phyloP scores from a whole-genome alignment of 1,140 invertebrate species.

The Sycophila sp. region DNA sequence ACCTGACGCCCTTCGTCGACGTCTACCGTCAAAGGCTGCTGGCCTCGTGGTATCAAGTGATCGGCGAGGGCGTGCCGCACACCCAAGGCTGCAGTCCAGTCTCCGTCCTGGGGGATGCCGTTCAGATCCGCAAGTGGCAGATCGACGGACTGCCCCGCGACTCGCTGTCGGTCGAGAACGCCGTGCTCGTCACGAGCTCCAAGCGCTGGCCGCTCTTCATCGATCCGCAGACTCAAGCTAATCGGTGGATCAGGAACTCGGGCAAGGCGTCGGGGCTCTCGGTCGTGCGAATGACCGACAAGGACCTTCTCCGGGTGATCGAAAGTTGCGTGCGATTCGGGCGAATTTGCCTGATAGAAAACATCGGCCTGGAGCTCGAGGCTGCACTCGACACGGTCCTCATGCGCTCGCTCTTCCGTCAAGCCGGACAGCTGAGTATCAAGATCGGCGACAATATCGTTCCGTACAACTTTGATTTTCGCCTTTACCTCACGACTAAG shows the following conservation, averaged over 20 bases:
- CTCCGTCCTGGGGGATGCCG: conserved; percentile 71
- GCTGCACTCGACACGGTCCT: conserved; percentile 74
- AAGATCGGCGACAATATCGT: conserved; percentile 72
- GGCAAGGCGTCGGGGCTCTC: conserved; percentile 69
- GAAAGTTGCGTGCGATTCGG: conserved; percentile 80
- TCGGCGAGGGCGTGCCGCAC: conserved; percentile 63
- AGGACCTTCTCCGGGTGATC: conserved; percentile 74
- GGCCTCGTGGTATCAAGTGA: conserved; percentile 48
- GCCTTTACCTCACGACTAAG: conserved; percentile 78
- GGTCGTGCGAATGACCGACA: conserved; percentile 74
- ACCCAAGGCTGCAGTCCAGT: conserved; percentile 69
- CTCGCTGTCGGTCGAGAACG: conserved; percentile 76
- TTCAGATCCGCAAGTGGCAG: conserved; percentile 73
- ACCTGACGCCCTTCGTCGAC: conserved; percentile 75
- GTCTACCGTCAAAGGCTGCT: conserved; percentile 62
- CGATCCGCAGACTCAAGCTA: conserved; percentile 77
- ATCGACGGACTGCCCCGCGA: conserved; percentile 76
- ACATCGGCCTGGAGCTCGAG: conserved; percentile 73
- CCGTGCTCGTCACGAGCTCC: conserved; percentile 72
- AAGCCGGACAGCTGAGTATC: conserved; percentile 65
- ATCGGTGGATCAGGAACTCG: conserved; percentile 79
- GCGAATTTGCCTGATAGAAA: conserved; percentile 73
- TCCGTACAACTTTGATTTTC: conserved; percentile 72
- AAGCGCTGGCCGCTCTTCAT: conserved; percentile 76
- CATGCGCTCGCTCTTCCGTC: conserved; percentile 64